Percentiles rank a stretch among this genome's conserved stretches.
Evolutionary conservation across 1,140 invertebrate genomes (phyloP).

Genomic region (Matsumurasca onukii): DNA sequence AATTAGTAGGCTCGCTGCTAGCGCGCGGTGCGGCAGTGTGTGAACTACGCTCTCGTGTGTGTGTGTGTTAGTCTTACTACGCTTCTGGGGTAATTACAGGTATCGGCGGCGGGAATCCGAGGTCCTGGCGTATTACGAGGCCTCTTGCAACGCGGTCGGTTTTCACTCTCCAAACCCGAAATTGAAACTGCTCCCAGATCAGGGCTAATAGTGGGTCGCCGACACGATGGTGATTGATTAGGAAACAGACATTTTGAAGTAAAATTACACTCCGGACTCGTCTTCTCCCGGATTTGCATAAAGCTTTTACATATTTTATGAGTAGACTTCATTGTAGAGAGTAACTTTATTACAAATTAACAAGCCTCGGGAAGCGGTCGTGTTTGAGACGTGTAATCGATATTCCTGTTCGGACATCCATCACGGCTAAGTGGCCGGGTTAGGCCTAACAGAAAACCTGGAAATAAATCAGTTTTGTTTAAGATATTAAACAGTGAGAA

Average conservation of each 20-base stretch:
- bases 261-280: constrained; percentile 6
- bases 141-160: background rate
- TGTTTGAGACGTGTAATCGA: constrained; percentile 7
- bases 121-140: too few species aligned
- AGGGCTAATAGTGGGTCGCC: constrained; percentile 12
- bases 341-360: constrained; percentile 24
- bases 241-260: background rate
- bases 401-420: constrained; percentile 4
- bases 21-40: too few species aligned
- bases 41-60: background rate
- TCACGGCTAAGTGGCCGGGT: constrained; percentile 8
- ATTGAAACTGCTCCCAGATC: background rate
- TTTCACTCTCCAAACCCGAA: background rate
- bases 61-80: background rate
- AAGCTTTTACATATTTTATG: constrained; percentile 26
- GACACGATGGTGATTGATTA: constrained; percentile 15
- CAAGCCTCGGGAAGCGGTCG: background rate
- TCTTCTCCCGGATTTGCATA: constrained; percentile 20
- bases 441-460: constrained; percentile 10
- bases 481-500: background rate
- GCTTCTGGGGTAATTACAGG: background rate
- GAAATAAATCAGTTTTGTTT: background rate
- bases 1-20: constrained; percentile 15
- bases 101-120: background rate
- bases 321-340: constrained; percentile 1